Conservation (phyloP, 2,797 vertebrate species). For the Alosa sapidissima region DNA sequence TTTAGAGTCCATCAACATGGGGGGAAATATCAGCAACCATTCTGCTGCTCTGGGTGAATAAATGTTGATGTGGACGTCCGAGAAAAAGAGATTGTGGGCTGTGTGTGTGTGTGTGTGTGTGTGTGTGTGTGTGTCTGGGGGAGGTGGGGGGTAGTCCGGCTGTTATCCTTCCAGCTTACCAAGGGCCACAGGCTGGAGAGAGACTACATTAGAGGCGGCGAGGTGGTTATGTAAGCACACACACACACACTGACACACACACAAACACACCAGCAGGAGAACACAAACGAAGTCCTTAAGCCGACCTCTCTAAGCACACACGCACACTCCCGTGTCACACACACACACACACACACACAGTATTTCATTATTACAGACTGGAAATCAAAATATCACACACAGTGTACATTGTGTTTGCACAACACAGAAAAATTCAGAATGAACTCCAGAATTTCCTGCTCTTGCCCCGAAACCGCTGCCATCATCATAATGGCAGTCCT, state of each 20-base stretch:
- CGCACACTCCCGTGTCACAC: conserved; percentile 37
- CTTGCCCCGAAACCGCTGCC: background rate
- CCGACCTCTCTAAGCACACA: conserved; percentile 59
- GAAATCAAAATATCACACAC: background rate
- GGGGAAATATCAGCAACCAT: background rate
- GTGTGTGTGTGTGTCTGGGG: conserved; percentile 37
- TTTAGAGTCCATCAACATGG: background rate
- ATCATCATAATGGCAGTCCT: background rate
- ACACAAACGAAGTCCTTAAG: conserved; percentile 70
- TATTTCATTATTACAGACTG: conserved; percentile 32
- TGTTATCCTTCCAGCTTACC: conserved; percentile 68
- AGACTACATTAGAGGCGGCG: conserved; percentile 67
- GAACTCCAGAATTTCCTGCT: background rate
- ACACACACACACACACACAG: conserved; percentile 12
- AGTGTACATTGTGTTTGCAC: background rate
- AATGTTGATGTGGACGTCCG: background rate
- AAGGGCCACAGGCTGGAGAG: conserved; percentile 62
- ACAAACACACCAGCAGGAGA: conserved; percentile 42
- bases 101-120: conserved; percentile 34
- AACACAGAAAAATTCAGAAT: background rate
- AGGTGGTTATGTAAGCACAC: conserved; percentile 70
- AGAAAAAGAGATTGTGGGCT: background rate
- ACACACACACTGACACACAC: conserved; percentile 38
- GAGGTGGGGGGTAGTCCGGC: conserved; percentile 16
- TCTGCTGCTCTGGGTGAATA: background rate